Percentiles rank a stretch among this genome's conserved stretches.
Conservation (phyloP, 35 echinoderm and acorn worm genomes). For the Apostichopus californicus region DNA sequence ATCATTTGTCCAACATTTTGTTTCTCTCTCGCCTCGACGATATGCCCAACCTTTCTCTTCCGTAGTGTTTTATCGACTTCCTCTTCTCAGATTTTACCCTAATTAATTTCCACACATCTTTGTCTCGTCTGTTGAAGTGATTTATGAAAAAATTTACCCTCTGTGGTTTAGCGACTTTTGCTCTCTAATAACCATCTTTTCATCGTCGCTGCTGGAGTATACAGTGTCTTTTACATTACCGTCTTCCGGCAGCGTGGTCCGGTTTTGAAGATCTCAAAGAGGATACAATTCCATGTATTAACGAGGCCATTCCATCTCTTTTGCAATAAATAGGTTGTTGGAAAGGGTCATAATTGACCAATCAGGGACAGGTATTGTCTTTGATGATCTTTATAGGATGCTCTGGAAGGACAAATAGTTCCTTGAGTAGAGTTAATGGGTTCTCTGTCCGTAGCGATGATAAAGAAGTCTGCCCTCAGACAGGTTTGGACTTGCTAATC, state of each 20-base stretch:
- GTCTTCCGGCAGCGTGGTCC: neutral
- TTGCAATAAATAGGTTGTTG: neutral
- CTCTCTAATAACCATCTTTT: neutral
- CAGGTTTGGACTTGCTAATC: neutral
- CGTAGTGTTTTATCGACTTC: neutral
- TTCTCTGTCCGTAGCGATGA: neutral
- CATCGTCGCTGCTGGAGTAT: neutral
- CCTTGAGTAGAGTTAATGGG: slow-evolving; percentile 2
- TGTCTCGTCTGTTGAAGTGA: neutral
- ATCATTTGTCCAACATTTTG: too few species aligned
- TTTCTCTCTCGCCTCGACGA: too few species aligned
- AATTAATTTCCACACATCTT: neutral
- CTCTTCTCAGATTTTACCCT: neutral
- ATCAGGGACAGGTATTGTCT: neutral
- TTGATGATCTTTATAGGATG: slow-evolving; percentile 6
- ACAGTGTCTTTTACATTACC: neutral
- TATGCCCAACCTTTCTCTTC: too few species aligned
- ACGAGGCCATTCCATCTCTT: neutral
- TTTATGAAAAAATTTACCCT: neutral
- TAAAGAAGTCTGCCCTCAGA: neutral
- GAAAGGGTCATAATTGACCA: neutral
- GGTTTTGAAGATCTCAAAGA: neutral
- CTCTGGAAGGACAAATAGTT: neutral
- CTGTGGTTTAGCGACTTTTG: neutral
- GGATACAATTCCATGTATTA: neutral